Base-by-base conservation (phyloP, 2,113 vertebrate genomes). In the Rutilus rutilus region DNA sequence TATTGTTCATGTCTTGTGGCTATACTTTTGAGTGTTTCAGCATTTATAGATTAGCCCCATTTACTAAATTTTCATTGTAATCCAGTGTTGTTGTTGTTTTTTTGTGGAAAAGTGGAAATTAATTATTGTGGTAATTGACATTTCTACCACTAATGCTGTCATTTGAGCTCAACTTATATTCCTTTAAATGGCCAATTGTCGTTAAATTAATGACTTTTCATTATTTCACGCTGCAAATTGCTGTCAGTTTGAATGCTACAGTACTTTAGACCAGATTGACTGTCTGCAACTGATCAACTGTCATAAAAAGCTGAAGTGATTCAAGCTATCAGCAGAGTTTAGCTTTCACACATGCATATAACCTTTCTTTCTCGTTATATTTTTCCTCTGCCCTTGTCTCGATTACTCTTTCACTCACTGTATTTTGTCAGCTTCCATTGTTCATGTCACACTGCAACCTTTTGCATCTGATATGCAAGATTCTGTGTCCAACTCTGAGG, bases 391-490 rank as follows among this genome's bases (percentile, higher is more conserved):
- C 54, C 47, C 11, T 33, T 54, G 47, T 76, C 67, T 71, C 19
- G 19, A 71, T 71, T 71, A 39, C 67, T 11, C 21, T 71, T 71
- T 42, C 67, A 42, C 36, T 71, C 67, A 42, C 21, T 67, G 9
- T 71, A 54, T 77, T 50, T 77, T 77, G 25, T 54, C 74, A 54
- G n/a, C 27, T 52, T 77, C 25, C 45, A 54, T 54, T 77, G 25
- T 30, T 54, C 50, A 33, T 78, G 50, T 73, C 69, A 57, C 17
- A 54, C 74, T 52, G n/a, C 74, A 77, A 77, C 74, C 74, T 27
- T 10, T 54, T 77, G n/a, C 47, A 77, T 77, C 74, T 77, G 47
- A 54, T 47, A 15, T 19, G 25, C 47, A 30, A 54, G 74, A 77
- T 30, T n/a, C 8, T 33, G 25, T 17, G 25, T 77, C 45, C 25